phyloP scores from a whole-genome alignment of 30 jellyfish, hydroid and myxozoan genomes.

The Cassiopea xamachana region DNA sequence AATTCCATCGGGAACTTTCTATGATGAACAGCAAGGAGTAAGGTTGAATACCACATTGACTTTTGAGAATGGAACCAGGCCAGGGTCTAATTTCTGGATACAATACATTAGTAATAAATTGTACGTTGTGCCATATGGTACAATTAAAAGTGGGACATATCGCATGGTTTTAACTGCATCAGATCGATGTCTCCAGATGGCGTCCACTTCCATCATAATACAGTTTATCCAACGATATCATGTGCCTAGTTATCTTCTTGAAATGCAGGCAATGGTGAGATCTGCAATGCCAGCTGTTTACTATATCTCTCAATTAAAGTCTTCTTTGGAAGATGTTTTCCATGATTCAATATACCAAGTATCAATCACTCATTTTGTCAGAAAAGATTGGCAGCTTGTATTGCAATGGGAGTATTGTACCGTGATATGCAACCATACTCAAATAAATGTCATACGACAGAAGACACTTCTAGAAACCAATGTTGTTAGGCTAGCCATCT shows the following conservation, averaged over 20 bases:
- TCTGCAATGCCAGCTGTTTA: constrained; percentile 21
- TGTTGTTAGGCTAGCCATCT: constrained; percentile 37
- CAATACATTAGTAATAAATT: constrained; percentile 21
- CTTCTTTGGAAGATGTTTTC: constrained; percentile 27
- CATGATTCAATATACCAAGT: constrained; percentile 9
- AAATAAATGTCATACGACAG: constrained; percentile 19
- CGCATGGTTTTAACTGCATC: constrained; percentile 54
- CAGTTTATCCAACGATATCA: constrained; percentile 10
- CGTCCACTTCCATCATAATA: constrained; percentile 39
- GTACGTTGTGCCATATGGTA: constrained; percentile 71
- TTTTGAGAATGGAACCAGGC: constrained; percentile 38
- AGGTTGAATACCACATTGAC: constrained; percentile 15
- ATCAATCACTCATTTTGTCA: constrained; percentile 4
- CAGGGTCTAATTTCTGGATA: constrained; percentile 66
- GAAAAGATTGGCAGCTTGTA: background rate
- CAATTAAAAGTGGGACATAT: constrained; percentile 49
- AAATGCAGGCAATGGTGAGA: constrained; percentile 16
- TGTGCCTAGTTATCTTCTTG: constrained; percentile 12
- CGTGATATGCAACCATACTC: constrained; percentile 41
- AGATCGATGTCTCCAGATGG: constrained; percentile 78
- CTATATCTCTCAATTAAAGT: constrained; percentile 39
- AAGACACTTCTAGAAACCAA: constrained; percentile 38
- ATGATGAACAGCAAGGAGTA: constrained; percentile 72
- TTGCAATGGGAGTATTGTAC: constrained; percentile 49
- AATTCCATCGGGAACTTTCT: constrained; percentile 69